A percentile compares a stretch with the other conserved stretches of the same genome.
Conservation (phyloP, 1,140 invertebrate genomes). For the Saccostrea glomerata region DNA sequence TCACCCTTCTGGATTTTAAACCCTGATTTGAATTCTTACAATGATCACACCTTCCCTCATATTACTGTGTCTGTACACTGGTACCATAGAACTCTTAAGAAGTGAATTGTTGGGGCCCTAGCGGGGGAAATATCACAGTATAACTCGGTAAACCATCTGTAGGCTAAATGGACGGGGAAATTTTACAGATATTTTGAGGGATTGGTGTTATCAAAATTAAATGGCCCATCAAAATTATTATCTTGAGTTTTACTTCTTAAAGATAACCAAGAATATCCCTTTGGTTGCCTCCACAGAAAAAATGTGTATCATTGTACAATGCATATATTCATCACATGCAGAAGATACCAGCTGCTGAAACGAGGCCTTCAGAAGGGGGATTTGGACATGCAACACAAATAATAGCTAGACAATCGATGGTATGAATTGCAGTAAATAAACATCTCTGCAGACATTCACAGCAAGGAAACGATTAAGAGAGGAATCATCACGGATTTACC, state of each 20-base stretch:
- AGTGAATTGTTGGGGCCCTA: conserved; percentile 1
- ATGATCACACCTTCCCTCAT: conserved; percentile 6
- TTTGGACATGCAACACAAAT: conserved; percentile 24
- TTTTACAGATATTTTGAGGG: background rate
- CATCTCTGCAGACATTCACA: background rate
- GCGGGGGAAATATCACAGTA: background rate
- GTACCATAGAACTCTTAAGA: conserved; percentile 38
- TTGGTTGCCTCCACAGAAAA: conserved; percentile 2
- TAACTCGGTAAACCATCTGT: background rate
- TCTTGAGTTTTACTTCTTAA: background rate
- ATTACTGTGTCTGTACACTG: background rate
- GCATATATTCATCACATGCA: conserved; percentile 29
- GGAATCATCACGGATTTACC: background rate
- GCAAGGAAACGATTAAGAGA: background rate
- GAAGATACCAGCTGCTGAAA: conserved; percentile 35
- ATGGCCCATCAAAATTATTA: conserved; percentile 10
- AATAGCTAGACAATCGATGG: background rate
- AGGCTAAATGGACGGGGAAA: background rate
- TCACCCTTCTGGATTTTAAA: conserved; percentile 15
- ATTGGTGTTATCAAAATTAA: background rate
- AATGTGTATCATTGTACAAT: conserved; percentile 29
- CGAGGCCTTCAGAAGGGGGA: background rate
- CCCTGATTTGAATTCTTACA: background rate
- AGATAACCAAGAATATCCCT: background rate
- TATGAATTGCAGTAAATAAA: conserved; percentile 32